A percentile compares a stretch with the other conserved stretches of the same genome.
phyloP scores from a whole-genome alignment of 2,888 invertebrate species.

The Vanessa cardui region DNA sequence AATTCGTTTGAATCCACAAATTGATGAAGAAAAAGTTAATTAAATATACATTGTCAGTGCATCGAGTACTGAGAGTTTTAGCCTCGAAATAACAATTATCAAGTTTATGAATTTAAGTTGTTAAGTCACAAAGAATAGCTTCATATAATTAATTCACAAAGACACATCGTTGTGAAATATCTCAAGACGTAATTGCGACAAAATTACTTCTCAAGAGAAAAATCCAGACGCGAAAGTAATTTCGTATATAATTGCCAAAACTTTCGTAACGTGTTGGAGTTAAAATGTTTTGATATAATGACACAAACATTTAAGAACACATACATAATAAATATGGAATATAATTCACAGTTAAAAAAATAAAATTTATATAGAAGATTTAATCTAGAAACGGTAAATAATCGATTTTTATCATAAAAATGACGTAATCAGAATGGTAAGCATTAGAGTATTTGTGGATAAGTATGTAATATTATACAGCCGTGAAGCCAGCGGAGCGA shows the following conservation, averaged over 20 bases:
- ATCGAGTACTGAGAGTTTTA: background rate
- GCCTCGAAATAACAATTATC: constrained; percentile 6
- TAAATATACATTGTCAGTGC: too few species aligned
- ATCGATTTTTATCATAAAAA: constrained; percentile 31
- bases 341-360: background rate
- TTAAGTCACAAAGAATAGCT: constrained; percentile 14
- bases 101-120: background rate
- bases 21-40: too few species aligned
- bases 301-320: background rate
- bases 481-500: constrained; percentile 54
- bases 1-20: background rate
- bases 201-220: constrained; percentile 21
- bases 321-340: background rate
- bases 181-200: constrained; percentile 21
- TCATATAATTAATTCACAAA: background rate
- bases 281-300: background rate
- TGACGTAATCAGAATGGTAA: constrained; percentile 34
- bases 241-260: constrained; percentile 15
- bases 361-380: background rate
- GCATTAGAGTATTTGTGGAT: constrained; percentile 24
- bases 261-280: constrained; percentile 5
- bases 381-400: constrained; percentile 7
- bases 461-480: constrained; percentile 39
- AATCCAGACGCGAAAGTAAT: constrained; percentile 12
- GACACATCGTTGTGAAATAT: constrained; percentile 14